phyloP scores from a whole-genome alignment of 1,140 invertebrate genomes.

The Aleiodes sp. region DNA sequence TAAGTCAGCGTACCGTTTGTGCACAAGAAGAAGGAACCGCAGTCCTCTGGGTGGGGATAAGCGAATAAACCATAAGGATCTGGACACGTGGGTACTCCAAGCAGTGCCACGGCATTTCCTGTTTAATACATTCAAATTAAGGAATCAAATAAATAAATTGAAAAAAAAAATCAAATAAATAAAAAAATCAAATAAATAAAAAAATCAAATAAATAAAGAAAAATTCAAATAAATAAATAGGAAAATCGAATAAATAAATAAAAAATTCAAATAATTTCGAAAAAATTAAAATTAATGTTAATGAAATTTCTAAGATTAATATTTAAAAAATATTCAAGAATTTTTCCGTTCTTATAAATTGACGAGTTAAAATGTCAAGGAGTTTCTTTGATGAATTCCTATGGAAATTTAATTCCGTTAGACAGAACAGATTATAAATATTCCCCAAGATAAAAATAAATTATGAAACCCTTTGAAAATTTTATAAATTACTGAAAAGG shows the following conservation, averaged over 20 bases:
- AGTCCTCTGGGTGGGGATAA: constrained; percentile 85
- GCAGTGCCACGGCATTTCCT: constrained; percentile 41
- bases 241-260: not conserved
- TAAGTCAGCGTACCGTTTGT: constrained; percentile 89
- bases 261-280: not conserved
- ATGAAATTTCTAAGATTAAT: not conserved
- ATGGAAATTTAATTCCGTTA: no score
- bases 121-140: constrained; percentile 40
- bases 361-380: no score
- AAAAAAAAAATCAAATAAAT: not conserved
- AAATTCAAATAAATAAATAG: not conserved
- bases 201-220: not conserved
- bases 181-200: not conserved
- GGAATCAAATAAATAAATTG: constrained; percentile 2
- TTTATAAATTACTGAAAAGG: not conserved
- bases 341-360: not conserved
- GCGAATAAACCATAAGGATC: constrained; percentile 78
- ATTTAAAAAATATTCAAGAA: not conserved
- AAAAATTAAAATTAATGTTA: not conserved
- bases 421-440: not conserved
- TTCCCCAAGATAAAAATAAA: not conserved
- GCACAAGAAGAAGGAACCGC: constrained; percentile 89
- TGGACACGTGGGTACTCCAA: constrained; percentile 69
- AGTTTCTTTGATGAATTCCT: no score
- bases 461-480: not conserved